Conservation (phyloP, 2,113 vertebrate species). For the Gasterosteus aculeatus region DNA sequence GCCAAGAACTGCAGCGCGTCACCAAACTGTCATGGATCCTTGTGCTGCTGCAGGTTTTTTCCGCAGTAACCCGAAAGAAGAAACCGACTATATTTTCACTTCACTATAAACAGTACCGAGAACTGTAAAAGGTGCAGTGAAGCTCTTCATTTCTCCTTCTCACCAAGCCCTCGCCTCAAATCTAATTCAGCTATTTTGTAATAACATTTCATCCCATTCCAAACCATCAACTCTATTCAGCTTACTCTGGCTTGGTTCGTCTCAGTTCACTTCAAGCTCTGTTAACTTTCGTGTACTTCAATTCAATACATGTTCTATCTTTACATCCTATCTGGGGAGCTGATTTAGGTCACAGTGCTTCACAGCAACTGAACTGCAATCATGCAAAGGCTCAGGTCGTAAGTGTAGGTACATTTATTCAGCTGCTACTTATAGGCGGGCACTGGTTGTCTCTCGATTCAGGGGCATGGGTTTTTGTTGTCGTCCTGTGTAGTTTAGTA, state of each 20-base stretch:
- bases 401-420: slow-evolving; percentile 21
- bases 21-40: slow-evolving; percentile 17
- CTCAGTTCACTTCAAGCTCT: slow-evolving; percentile 7
- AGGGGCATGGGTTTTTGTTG: slow-evolving; percentile 39
- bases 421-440: slow-evolving; percentile 18
- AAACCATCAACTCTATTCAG: neutral
- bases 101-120: neutral
- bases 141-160: slow-evolving; percentile 13
- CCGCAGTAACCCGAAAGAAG: slow-evolving; percentile 8
- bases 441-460: slow-evolving; percentile 23
- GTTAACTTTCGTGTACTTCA: neutral
- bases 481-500: slow-evolving; percentile 46
- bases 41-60: slow-evolving; percentile 8
- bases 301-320: slow-evolving; percentile 10
- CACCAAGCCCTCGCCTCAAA: neutral
- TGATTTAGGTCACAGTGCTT: slow-evolving; percentile 8
- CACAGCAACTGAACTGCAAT: slow-evolving; percentile 19
- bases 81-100: slow-evolving; percentile 3
- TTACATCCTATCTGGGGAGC: neutral
- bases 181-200: slow-evolving; percentile 9
- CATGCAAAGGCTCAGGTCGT: slow-evolving; percentile 3
- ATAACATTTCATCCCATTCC: neutral
- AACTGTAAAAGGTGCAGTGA: neutral
- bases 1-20: slow-evolving; percentile 11
- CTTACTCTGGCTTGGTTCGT: neutral